A percentile compares a stretch with the other conserved stretches of the same genome.
Evolutionary conservation across 2,888 invertebrate species (phyloP).

Genomic region (Caenorhabditis angaria): DNA sequence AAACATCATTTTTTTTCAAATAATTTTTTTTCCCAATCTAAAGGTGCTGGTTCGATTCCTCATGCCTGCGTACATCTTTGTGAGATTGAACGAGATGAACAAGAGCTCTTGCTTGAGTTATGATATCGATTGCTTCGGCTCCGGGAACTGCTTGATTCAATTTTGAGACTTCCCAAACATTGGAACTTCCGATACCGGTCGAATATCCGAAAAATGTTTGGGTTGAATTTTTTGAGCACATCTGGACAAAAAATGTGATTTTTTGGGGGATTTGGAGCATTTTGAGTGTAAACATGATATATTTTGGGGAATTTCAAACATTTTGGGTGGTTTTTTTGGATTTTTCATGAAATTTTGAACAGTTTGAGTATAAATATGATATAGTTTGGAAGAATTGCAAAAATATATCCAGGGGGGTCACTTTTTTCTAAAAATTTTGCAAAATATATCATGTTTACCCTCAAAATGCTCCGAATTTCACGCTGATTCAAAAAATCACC

Average conservation of each 20-base stretch:
- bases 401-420: not conserved
- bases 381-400: not conserved
- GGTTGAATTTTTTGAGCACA: conserved; percentile 82
- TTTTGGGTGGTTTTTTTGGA: too few species aligned
- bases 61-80: conserved; percentile 45
- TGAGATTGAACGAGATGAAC: conserved; percentile 54
- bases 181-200: conserved; percentile 53
- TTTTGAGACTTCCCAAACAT: conserved; percentile 61
- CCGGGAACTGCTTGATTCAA: conserved; percentile 62
- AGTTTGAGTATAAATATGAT: not conserved
- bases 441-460: not conserved
- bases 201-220: conserved; percentile 77
- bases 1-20: not conserved
- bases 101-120: conserved; percentile 54
- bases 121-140: conserved; percentile 53
- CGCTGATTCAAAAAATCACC: not conserved
- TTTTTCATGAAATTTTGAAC: not conserved
- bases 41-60: too few species aligned
- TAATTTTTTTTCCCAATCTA: too few species aligned
- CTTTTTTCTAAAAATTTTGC: not conserved
- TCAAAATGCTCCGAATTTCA: not conserved
- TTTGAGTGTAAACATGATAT: not conserved
- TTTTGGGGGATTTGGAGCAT: not conserved
- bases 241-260: conserved; percentile 71
- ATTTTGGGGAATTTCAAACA: not conserved